Percentiles rank a stretch among this genome's conserved stretches.
phyloP scores from a whole-genome alignment of 2,797 vertebrate genomes.

The Varecia variegata region DNA sequence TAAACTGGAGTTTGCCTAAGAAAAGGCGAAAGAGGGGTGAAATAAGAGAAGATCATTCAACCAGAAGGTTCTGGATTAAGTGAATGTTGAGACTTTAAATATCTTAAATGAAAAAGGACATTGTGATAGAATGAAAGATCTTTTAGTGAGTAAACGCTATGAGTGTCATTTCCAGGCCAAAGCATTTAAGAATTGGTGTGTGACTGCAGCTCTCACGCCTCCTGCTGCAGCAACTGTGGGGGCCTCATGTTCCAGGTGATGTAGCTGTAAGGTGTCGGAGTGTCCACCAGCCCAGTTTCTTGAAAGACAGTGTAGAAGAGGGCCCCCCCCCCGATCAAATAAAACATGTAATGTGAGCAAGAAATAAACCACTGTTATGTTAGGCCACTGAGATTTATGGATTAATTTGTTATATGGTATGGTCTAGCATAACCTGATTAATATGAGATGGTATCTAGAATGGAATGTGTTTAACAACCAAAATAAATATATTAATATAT shows the following conservation, averaged over 20 bases:
- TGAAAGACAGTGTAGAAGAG: not conserved
- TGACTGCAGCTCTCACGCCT: not conserved
- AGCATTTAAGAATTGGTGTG: not conserved
- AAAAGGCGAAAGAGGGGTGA: not conserved
- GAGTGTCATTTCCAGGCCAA: not conserved
- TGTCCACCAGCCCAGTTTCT: not conserved
- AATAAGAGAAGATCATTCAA: not conserved
- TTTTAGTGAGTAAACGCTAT: not conserved
- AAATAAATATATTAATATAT: not conserved
- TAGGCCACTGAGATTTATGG: not conserved
- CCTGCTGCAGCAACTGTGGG: not conserved
- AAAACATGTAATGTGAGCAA: not conserved
- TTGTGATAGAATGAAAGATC: not conserved
- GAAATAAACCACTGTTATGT: not conserved
- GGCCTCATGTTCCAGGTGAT: not conserved
- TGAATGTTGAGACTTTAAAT: not conserved
- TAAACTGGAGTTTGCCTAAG: not conserved
- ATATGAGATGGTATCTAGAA: not conserved
- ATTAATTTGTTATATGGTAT: not conserved
- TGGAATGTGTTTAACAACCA: not conserved
- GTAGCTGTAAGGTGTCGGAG: not conserved
- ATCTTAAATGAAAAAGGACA: conserved; percentile 34
- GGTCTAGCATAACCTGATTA: not conserved
- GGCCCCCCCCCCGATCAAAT: not conserved
- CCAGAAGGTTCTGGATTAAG: not conserved